Conservation (phyloP, 2,797 vertebrate genomes). For the Eospalax fontanierii region DNA sequence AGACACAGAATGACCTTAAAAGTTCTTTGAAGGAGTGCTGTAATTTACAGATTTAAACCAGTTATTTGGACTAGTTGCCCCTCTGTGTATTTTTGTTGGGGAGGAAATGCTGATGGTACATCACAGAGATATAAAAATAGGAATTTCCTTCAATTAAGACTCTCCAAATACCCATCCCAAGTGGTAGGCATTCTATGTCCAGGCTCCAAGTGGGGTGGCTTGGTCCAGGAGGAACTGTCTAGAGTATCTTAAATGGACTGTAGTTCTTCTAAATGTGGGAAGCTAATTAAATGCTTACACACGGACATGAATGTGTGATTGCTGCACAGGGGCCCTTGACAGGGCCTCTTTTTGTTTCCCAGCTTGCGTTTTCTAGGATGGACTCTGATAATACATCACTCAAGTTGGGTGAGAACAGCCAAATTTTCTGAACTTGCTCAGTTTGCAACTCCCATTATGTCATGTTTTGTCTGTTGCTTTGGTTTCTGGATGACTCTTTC, state of each 20-base stretch:
- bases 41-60: conserved; percentile 88
- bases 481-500: conserved; percentile 64
- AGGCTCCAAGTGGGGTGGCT: conserved; percentile 71
- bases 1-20: conserved; percentile 86
- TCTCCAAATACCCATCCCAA: conserved; percentile 84
- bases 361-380: conserved; percentile 84
- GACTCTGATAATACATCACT: conserved; percentile 87
- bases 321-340: conserved; percentile 83
- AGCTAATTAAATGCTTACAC: conserved; percentile 89
- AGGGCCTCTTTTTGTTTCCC: conserved; percentile 85
- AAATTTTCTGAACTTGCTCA: conserved; percentile 67
- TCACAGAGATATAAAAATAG: conserved; percentile 88
- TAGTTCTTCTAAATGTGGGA: conserved; percentile 84
- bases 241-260: conserved; percentile 87
- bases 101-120: conserved; percentile 87
- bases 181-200: conserved; percentile 83
- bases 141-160: conserved; percentile 88
- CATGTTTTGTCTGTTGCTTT: conserved; percentile 49
- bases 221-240: conserved; percentile 77
- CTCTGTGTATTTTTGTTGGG: conserved; percentile 85
- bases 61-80: conserved; percentile 86
- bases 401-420: conserved; percentile 74
- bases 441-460: conserved; percentile 39
- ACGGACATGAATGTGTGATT: conserved; percentile 87
- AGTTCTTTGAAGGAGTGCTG: conserved; percentile 85